Base-by-base conservation (phyloP, 2,113 vertebrate genomes). In the Cyphotilapia sp. region DNA sequence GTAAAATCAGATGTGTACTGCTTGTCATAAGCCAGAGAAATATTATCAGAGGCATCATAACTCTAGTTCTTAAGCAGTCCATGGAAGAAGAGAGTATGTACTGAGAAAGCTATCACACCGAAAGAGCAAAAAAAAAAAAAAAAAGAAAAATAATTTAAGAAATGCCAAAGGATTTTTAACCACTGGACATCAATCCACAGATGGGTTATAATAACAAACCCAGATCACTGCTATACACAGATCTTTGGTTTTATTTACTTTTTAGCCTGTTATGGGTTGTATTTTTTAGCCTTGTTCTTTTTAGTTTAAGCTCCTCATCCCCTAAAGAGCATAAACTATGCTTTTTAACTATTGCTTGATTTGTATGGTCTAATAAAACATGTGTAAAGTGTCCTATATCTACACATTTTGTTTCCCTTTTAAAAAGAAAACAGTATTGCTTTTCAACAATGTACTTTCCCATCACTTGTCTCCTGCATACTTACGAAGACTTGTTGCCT, bases 401-500 rank as follows among this genome's bases (percentile, higher is more conserved):
- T 22, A 66, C 11, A 66, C 33, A 38, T 42, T 74, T 42, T 74
- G 31, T 63, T 35, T 45, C 22, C 40, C 12, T 29, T 76, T 76
- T 74, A 45, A 74, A 74, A 45, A 74, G 40, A 17, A 47, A 74
- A 74, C 11, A 40, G 8, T n/a, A 66, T 38, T 69, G 33, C 35
- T 42, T 71, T 71, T 40, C 66, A 42, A 6, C 16, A 31, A 29
- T 29, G 40, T 29, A 14, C 2, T 6, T 56, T 29, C 3, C 6
- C 16, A n/a, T 54, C 51, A 45, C 53, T 24, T 24, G 57, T 81
- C 9, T 88, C 57, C 27, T 40, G 47, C 51, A 85, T 29, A 92
- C 96, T 95, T 94, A 99, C 98, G 98, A 98, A 89, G 98, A 98
- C 85, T 98, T 99, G 94, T 97, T 97, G 87, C 93, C 97, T 93